Percentiles rank a stretch among this genome's conserved stretches.
phyloP scores from a whole-genome alignment of 2,797 vertebrate genomes.

The Huso huso region DNA sequence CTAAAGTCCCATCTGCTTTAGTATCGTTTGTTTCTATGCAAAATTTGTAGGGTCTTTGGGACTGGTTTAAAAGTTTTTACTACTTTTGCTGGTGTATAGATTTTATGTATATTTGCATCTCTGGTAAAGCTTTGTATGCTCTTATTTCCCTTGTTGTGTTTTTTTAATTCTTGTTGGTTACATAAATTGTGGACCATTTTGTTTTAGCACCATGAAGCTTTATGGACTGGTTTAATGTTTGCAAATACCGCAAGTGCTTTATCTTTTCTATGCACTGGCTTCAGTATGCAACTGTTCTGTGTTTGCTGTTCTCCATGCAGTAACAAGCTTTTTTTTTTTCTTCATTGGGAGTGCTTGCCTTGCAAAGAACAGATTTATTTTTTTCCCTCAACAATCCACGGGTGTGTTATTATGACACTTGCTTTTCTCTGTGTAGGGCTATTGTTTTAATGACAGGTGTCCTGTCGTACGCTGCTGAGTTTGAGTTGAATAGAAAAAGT shows the following conservation, averaged over 20 bases:
- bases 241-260: conserved; percentile 99
- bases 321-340: conserved; percentile 49
- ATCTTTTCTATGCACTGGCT: conserved; percentile 97
- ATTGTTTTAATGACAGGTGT: no score
- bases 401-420: no score
- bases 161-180: conserved; percentile 37
- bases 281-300: conserved; percentile 87
- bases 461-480: no score
- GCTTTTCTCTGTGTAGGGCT: no score
- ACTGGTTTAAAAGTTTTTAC: conserved; percentile 32
- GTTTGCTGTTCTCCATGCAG: conserved; percentile 86
- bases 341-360: not conserved
- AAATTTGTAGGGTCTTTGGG: conserved; percentile 41
- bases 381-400: not conserved
- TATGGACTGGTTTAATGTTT: conserved; percentile 76
- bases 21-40: conserved; percentile 43
- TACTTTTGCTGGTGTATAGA: conserved; percentile 46
- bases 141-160: conserved; percentile 26
- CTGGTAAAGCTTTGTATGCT: conserved; percentile 31
- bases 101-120: conserved; percentile 39
- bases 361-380: not conserved
- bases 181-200: conserved; percentile 28
- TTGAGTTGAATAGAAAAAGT: no score
- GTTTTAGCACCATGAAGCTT: conserved; percentile 65
- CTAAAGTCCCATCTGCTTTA: conserved; percentile 49